phyloP scores from a whole-genome alignment of 2,113 vertebrate genomes.

The Atractosteus spatula region DNA sequence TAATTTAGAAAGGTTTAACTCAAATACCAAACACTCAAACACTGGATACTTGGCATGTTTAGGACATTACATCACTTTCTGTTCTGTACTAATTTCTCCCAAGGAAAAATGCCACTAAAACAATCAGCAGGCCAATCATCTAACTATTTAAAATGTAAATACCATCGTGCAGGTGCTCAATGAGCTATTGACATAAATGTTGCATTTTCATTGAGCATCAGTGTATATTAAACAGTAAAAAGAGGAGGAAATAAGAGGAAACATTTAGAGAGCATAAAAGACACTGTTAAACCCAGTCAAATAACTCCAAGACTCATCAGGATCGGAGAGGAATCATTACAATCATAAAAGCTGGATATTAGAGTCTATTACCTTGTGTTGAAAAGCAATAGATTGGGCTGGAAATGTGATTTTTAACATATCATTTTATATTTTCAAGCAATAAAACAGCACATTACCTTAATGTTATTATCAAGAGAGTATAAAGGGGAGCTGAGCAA shows the following conservation, averaged over 20 bases:
- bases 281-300: not conserved
- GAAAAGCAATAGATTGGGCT: not conserved
- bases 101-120: no score
- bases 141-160: no score
- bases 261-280: not conserved
- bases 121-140: no score
- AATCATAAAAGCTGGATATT: not conserved
- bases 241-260: not conserved
- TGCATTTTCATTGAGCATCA: no score
- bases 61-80: no score
- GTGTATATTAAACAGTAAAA: not conserved
- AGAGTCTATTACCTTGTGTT: not conserved
- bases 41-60: no score
- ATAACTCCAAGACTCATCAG: not conserved
- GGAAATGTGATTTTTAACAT: constrained; percentile 1
- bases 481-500: not conserved
- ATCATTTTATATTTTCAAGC: not conserved
- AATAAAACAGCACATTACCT: constrained; percentile 1
- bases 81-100: no score
- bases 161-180: no score
- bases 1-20: no score
- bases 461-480: not conserved
- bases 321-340: not conserved
- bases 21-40: no score
- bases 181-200: no score